phyloP scores from a whole-genome alignment of 2,888 invertebrate genomes.

The Amiota mariae region DNA sequence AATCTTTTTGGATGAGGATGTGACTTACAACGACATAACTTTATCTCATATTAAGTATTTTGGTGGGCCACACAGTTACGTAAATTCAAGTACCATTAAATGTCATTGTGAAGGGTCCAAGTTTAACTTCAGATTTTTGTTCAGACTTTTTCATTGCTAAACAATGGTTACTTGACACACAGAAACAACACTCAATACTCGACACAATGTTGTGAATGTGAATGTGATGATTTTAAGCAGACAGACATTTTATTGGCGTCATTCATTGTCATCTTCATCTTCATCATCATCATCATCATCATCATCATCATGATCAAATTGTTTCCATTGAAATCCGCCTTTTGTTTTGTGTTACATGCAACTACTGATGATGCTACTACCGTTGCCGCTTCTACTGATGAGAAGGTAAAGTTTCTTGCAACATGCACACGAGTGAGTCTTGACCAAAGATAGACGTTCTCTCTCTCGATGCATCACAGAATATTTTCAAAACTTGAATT shows the following conservation, averaged over 20 bases:
- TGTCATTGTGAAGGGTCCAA: slow-evolving; percentile 2
- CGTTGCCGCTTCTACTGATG: neutral
- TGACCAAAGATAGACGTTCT: too few relatives aligned
- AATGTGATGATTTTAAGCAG: too few relatives aligned
- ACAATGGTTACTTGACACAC: too few relatives aligned
- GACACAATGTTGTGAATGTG: too few relatives aligned
- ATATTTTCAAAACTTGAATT: slow-evolving; percentile 8
- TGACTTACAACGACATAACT: too few relatives aligned
- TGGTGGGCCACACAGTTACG: neutral
- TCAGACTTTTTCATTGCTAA: too few relatives aligned
- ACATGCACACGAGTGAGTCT: too few relatives aligned
- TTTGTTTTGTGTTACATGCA: slow-evolving; percentile 37
- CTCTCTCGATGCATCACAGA: neutral
- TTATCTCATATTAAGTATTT: neutral
- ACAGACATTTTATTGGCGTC: slow-evolving; percentile 63
- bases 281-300: too few relatives aligned
- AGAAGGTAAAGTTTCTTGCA: too few relatives aligned
- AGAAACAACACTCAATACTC: too few relatives aligned
- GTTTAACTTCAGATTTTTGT: too few relatives aligned
- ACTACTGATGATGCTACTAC: slow-evolving; percentile 35
- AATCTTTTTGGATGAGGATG: neutral
- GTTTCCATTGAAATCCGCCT: slow-evolving; percentile 64
- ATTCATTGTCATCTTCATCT: neutral
- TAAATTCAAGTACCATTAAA: slow-evolving; percentile 16
- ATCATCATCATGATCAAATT: slow-evolving; percentile 49